A percentile compares a stretch with the other conserved stretches of the same genome.
phyloP scores from a whole-genome alignment of 2,888 invertebrate genomes.

The Nemapogon koenigi region DNA sequence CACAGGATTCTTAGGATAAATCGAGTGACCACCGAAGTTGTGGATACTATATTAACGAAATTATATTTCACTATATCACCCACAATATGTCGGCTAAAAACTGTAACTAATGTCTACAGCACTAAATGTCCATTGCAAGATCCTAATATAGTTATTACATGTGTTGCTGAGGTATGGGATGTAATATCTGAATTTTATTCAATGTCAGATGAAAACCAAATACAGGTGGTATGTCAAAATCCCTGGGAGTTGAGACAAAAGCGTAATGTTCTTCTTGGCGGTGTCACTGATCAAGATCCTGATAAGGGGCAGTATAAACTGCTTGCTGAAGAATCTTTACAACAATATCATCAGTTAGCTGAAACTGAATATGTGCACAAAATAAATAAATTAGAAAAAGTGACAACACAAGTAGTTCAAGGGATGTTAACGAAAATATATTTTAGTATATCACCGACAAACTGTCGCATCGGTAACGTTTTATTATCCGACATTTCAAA shows the following conservation, averaged over 20 bases:
- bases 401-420: constrained; percentile 45
- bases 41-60: constrained; percentile 50
- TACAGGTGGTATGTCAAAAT: too few relatives aligned
- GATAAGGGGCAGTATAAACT: constrained; percentile 14
- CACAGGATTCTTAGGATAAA: constrained; percentile 30
- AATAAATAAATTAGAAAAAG: constrained; percentile 28
- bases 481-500: too few relatives aligned
- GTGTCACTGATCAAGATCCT: constrained; percentile 4
- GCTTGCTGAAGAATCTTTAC: constrained; percentile 16
- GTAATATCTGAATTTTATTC: too few relatives aligned
- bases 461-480: too few relatives aligned
- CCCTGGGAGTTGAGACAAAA: too few relatives aligned
- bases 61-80: constrained; percentile 59
- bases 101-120: constrained; percentile 11
- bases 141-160: constrained; percentile 11
- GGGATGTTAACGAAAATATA: constrained; percentile 32
- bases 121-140: constrained; percentile 18
- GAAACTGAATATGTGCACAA: constrained; percentile 18
- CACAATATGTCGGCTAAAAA: constrained; percentile 39
- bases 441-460: constrained; percentile 22
- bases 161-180: too few relatives aligned
- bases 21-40: constrained; percentile 42
- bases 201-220: too few relatives aligned
- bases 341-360: constrained; percentile 21
- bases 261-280: neutral